Evolutionary conservation across 2,113 vertebrate genomes (phyloP).

Genomic region (Origma solitaria): DNA sequence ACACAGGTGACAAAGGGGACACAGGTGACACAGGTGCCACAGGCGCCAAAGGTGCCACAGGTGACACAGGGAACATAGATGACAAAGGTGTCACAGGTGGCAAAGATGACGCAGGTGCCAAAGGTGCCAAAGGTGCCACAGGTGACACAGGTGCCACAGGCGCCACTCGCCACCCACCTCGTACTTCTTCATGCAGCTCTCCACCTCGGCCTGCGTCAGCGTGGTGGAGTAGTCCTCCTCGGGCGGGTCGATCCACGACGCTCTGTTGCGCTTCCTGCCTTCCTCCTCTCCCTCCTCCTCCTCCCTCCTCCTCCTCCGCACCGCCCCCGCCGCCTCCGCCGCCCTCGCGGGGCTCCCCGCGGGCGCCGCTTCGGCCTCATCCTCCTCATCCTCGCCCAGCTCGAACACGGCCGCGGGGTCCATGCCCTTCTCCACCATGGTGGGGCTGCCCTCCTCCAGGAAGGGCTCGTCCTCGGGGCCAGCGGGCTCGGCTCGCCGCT

Average conservation of each 20-base stretch:
- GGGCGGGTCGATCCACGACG: slow-evolving; percentile 92
- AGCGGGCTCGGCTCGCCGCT: slow-evolving; percentile 61
- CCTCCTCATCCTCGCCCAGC: slow-evolving; percentile 85
- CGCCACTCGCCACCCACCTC: slow-evolving; percentile 71
- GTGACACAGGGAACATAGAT: too few relatives aligned
- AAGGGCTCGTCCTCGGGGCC: slow-evolving; percentile 74
- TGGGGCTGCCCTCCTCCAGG: slow-evolving; percentile 92
- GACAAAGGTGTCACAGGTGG: too few relatives aligned
- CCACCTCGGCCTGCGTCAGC: slow-evolving; percentile 92
- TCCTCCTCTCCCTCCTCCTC: slow-evolving; percentile 71
- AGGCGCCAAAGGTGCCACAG: neutral
- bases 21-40: neutral
- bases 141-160: neutral
- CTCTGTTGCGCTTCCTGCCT: slow-evolving; percentile 71
- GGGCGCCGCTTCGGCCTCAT: slow-evolving; percentile 73
- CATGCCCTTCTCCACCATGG: slow-evolving; percentile 93
- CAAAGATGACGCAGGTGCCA: neutral
- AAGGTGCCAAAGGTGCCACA: neutral
- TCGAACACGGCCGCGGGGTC: slow-evolving; percentile 85
- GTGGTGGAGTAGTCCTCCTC: slow-evolving; percentile 77
- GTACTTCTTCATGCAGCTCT: slow-evolving; percentile 96
- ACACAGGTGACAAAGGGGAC: too few relatives aligned
- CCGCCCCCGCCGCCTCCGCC: neutral
- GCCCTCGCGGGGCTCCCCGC: slow-evolving; percentile 10
- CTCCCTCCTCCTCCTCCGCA: slow-evolving; percentile 7